phyloP scores from a whole-genome alignment of 2,797 vertebrate genomes.

The Manis crassicaudata region DNA sequence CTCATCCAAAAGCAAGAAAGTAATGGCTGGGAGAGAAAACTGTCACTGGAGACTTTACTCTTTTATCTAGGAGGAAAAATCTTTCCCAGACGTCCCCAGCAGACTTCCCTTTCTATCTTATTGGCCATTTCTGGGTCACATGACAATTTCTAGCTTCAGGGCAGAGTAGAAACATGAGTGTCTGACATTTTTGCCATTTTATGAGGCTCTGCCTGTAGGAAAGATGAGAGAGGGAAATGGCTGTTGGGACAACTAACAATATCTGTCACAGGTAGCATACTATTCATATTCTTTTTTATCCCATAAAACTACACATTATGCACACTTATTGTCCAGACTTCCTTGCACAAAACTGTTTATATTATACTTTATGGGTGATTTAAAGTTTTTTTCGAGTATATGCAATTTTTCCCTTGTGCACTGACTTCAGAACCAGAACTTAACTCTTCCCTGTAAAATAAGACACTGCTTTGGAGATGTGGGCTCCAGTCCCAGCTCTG shows the following conservation, averaged over 20 bases:
- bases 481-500: neutral
- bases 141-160: neutral
- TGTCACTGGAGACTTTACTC: neutral
- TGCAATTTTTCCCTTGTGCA: neutral
- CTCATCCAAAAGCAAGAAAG: neutral
- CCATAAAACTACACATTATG: neutral
- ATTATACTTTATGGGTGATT: neutral
- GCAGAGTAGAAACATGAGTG: neutral
- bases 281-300: neutral
- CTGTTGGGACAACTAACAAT: neutral
- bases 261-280: neutral
- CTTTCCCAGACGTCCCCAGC: neutral
- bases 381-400: neutral
- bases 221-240: neutral
- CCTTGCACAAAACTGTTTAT: neutral
- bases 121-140: neutral
- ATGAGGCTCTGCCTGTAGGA: neutral
- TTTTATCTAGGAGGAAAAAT: neutral
- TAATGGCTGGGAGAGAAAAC: neutral
- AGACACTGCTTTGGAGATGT: neutral
- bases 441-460: neutral
- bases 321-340: neutral
- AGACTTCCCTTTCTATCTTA: neutral
- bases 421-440: neutral
- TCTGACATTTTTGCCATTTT: neutral